phyloP scores from a whole-genome alignment of 2,113 vertebrate genomes.

The Epinephelus cyanopodus region DNA sequence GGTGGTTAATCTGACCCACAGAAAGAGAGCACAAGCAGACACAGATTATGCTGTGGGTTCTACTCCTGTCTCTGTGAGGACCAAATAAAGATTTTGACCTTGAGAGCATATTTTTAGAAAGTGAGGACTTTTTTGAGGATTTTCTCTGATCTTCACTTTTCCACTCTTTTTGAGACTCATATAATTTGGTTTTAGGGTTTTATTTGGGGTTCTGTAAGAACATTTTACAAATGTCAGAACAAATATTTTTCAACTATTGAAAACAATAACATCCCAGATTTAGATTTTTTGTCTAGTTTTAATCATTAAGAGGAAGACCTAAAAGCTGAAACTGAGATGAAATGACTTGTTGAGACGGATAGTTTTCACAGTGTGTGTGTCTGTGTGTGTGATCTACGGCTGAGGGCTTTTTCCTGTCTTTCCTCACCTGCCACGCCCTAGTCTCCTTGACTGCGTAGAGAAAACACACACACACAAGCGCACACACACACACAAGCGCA shows the following conservation, averaged over 20 bases:
- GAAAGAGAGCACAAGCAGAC: neutral
- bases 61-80: neutral
- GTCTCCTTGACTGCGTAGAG: neutral
- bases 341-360: neutral
- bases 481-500: neutral
- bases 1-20: neutral
- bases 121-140: neutral
- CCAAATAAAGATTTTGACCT: neutral
- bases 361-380: neutral
- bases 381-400: neutral
- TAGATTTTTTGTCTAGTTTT: too few species aligned
- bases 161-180: neutral
- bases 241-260: too few species aligned
- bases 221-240: too few species aligned
- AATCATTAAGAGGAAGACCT: neutral
- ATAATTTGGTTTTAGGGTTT: too few species aligned
- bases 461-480: neutral
- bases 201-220: too few species aligned
- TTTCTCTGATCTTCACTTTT: neutral
- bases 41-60: neutral
- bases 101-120: neutral
- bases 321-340: neutral
- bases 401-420: neutral
- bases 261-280: neutral
- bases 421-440: constrained; percentile 1